Base-by-base conservation (phyloP, 1,140 invertebrate species). In the Solen grandis region DNA sequence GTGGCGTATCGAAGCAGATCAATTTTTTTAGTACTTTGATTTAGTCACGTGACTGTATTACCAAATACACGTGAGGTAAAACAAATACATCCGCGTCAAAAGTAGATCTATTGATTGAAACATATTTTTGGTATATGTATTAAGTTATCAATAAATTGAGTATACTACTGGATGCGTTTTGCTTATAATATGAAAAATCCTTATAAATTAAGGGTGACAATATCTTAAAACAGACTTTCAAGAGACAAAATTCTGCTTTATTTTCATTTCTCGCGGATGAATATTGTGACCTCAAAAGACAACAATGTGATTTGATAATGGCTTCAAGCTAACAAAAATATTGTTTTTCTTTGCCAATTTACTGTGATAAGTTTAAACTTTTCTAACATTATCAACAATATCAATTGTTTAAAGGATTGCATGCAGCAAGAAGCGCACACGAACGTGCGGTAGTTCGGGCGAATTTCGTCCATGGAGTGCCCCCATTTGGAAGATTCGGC, bases 401-500 rank as follows among this genome's bases (percentile, higher is more conserved):
- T 46, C 19, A 8, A 10, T 46, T 46, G 41, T 46, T 19, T 10
- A 46, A 46, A 46, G 8, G 8, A 46, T 46, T 46, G 41, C 19
- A 46, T 46, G 8, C 41, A 8, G 8, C 10, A 59, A 29, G 19
- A 59, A 5, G 8, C 25, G 55, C 10, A 59, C 27, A 59, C 10
- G 10, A 13, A 59, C 27, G 10, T n/a, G 5, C 10, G 25, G 25
- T 8, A 29, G 19, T 10, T 22, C 10, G 55, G 19, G 55, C 27
- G 55, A 59, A 59, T 22, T 22, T 59, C 55, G 19, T 35, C 35
- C 35, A 66, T 66, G 63, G 63, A 66, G 63, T 66, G 63, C 63
- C 63, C 63, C 63, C 63, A 66, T 66, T 66, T 66, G 63, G 63
- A 66, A 66, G 63, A 66, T 19, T 66, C 63, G 29, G 63, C 35